These are phyloP conservation scores for Dendropsophus ebraccatus DNA, from an alignment of 2,113 vertebrate species.

Conservation along the genomic window DNA sequence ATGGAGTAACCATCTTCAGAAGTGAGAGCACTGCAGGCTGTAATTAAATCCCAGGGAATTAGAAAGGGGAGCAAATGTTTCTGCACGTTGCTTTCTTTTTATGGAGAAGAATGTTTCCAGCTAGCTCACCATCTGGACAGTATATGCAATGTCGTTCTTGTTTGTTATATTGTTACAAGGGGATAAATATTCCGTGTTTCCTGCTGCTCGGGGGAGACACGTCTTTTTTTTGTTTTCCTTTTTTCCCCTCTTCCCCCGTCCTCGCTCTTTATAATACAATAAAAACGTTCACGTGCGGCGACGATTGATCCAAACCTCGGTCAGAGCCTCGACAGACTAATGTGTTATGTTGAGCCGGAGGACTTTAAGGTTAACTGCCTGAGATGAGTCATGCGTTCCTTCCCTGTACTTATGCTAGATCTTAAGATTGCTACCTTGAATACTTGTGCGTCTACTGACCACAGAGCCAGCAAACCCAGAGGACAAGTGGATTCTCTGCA, in stretches of 20 bases:
- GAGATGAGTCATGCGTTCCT: constrained; percentile 4
- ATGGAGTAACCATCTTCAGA: constrained; percentile 39
- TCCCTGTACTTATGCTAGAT: background rate
- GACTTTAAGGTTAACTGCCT: background rate
- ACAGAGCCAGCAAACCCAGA: background rate
- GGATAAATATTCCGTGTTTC: constrained; percentile 58
- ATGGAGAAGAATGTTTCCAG: constrained; percentile 60
- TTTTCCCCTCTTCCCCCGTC: background rate
- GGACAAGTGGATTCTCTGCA: background rate
- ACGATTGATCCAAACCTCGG: constrained; percentile 45
- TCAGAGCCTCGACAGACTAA: background rate
- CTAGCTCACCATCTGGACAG: constrained; percentile 62
- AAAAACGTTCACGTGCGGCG: constrained; percentile 52
- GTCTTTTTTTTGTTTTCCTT: constrained; percentile 56
- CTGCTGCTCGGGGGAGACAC: constrained; percentile 59
- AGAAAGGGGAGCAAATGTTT: constrained; percentile 49
- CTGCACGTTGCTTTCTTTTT: constrained; percentile 60
- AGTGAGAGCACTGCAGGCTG: constrained; percentile 49
- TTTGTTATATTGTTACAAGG: constrained; percentile 60
- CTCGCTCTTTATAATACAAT: background rate
- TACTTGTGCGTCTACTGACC: background rate
- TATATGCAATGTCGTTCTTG: constrained; percentile 62
- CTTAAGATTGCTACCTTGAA: constrained; percentile 12
- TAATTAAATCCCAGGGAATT: constrained; percentile 53
- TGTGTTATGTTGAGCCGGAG: background rate